A percentile compares a stretch with the other conserved stretches of the same genome.
phyloP scores from a whole-genome alignment of 1,140 invertebrate species.

The Lysiphlebus fabarum region DNA sequence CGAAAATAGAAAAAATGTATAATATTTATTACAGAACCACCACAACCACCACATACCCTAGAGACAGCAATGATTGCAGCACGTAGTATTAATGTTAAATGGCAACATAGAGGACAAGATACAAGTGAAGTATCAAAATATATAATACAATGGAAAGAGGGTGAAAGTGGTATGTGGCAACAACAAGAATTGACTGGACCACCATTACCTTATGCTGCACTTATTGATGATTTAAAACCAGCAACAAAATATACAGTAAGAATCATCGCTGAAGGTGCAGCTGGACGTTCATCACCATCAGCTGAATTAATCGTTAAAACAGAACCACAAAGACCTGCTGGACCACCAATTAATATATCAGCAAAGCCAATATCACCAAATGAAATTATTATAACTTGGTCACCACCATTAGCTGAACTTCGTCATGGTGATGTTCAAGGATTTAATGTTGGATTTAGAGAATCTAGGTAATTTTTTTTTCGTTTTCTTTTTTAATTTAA shows the following conservation, averaged over 20 bases:
- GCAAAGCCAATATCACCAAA: slow-evolving; percentile 72
- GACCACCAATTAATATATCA: slow-evolving; percentile 68
- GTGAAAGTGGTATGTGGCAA: slow-evolving; percentile 65
- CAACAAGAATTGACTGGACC: slow-evolving; percentile 65
- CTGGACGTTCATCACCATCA: slow-evolving; percentile 70
- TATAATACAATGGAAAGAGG: slow-evolving; percentile 69
- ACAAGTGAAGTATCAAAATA: slow-evolving; percentile 71
- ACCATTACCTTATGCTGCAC: slow-evolving; percentile 59
- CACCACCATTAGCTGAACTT: slow-evolving; percentile 65
- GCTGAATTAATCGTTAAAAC: slow-evolving; percentile 67
- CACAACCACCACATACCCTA: slow-evolving; percentile 66
- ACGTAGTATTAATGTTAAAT: slow-evolving; percentile 69
- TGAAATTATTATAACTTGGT: slow-evolving; percentile 75
- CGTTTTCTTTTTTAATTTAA: no score
- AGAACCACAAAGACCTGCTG: slow-evolving; percentile 74
- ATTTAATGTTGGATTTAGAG: slow-evolving; percentile 57
- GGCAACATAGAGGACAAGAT: slow-evolving; percentile 68
- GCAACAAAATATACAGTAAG: slow-evolving; percentile 74
- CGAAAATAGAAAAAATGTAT: no score
- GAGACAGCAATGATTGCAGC: slow-evolving; percentile 69
- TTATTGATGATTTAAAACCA: slow-evolving; percentile 72
- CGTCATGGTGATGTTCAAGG: slow-evolving; percentile 73
- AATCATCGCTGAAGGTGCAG: slow-evolving; percentile 72
- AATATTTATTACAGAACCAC: slow-evolving; percentile 73
- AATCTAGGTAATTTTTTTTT: slow-evolving; percentile 40